Conservation (phyloP, 2,113 vertebrate genomes). For the Hippocampus abdominalis region DNA sequence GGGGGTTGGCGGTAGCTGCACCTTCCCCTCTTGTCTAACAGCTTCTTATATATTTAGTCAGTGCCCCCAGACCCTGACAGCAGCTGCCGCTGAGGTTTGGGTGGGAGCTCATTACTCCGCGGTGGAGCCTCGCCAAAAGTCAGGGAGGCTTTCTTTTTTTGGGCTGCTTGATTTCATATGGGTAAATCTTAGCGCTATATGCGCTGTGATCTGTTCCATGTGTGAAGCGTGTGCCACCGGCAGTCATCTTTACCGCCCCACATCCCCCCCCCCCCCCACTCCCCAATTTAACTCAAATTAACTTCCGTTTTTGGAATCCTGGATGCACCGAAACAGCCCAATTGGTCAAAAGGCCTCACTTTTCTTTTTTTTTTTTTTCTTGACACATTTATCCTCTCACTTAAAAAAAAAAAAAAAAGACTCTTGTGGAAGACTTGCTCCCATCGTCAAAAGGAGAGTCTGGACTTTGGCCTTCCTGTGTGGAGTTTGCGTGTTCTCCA, state of each 20-base stretch:
- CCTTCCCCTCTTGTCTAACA: slow-evolving; percentile 18
- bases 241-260: slow-evolving; percentile 35
- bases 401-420: neutral
- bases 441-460: neutral
- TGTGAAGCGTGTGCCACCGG: slow-evolving; percentile 61
- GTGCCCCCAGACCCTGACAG: slow-evolving; percentile 64
- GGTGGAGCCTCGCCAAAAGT: slow-evolving; percentile 57
- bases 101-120: slow-evolving; percentile 67
- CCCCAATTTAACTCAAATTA: slow-evolving; percentile 28
- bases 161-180: slow-evolving; percentile 66
- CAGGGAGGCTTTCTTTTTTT: slow-evolving; percentile 60
- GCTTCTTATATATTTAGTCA: slow-evolving; percentile 54
- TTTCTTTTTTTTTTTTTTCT: neutral
- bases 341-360: neutral
- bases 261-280: neutral
- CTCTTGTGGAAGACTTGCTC: too few species aligned
- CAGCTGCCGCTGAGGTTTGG: slow-evolving; percentile 69
- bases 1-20: neutral
- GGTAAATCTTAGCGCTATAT: slow-evolving; percentile 56
- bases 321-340: slow-evolving; percentile 22
- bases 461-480: neutral
- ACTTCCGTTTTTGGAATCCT: slow-evolving; percentile 47
- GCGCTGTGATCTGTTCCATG: slow-evolving; percentile 66
- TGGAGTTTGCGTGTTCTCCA: neutral
- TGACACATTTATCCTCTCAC: neutral